A percentile compares a stretch with the other conserved stretches of the same genome.
These are phyloP conservation scores for Laothoe populi DNA, from an alignment of 2,888 invertebrate species.

Conservation along the genomic window DNA sequence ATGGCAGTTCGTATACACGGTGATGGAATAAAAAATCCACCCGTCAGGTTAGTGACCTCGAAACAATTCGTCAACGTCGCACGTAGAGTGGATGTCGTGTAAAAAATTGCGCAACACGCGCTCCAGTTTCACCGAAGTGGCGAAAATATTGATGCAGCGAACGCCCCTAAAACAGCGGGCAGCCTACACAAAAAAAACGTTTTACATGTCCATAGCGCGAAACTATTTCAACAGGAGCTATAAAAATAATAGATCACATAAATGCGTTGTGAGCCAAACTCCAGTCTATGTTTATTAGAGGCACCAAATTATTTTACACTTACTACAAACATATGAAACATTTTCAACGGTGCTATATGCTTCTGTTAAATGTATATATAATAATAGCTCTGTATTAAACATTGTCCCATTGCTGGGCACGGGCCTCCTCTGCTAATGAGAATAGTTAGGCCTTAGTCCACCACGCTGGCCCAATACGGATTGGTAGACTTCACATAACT, in stretches of 20 bases:
- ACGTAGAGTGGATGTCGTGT: constrained; percentile 49
- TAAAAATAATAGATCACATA: constrained; percentile 7
- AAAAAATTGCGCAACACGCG: constrained; percentile 58
- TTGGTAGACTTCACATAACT: too few relatives aligned
- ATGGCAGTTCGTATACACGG: constrained; percentile 2
- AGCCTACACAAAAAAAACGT: constrained; percentile 8
- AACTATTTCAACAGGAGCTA: not conserved
- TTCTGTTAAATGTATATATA: too few relatives aligned
- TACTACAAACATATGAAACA: too few relatives aligned
- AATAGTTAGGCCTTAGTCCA: too few relatives aligned
- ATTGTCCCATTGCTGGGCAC: too few relatives aligned
- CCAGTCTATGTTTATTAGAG: not conserved
- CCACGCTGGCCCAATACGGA: too few relatives aligned
- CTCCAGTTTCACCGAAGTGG: constrained; percentile 53
- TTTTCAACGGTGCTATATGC: too few relatives aligned
- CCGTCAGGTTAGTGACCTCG: constrained; percentile 55
- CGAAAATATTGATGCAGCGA: constrained; percentile 40
- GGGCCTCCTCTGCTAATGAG: too few relatives aligned
- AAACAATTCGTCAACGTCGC: constrained; percentile 60
- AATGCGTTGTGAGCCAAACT: not conserved
- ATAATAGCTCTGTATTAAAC: too few relatives aligned
- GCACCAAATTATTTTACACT: too few relatives aligned
- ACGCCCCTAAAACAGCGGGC: constrained; percentile 24
- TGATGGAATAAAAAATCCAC: constrained; percentile 26
- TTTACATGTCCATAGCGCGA: constrained; percentile 5